phyloP scores from a whole-genome alignment of 2,113 vertebrate genomes.

The Cygnus buccinator region DNA sequence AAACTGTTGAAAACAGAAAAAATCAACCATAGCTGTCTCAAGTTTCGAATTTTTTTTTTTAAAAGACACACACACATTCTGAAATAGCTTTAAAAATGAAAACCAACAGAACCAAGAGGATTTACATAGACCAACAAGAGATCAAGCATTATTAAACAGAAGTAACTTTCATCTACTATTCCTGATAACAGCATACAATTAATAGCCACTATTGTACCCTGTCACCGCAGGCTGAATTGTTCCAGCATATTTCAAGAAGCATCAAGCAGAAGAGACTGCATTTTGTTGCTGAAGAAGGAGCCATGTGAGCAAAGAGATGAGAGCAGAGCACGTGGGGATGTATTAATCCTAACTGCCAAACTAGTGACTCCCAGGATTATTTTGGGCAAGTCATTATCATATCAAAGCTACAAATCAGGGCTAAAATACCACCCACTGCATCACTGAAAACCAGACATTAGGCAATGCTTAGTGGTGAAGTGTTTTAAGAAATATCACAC shows the following conservation, averaged over 20 bases:
- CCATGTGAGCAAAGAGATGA: not conserved
- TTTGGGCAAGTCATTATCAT: not conserved
- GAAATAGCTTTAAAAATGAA: conserved; percentile 14
- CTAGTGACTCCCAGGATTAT: not conserved
- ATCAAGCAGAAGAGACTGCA: not conserved
- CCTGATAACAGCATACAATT: not conserved
- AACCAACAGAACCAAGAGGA: not conserved
- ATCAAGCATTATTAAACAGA: not conserved
- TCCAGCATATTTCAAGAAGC: not conserved
- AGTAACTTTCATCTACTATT: not conserved
- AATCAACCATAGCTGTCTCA: not conserved
- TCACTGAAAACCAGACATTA: not conserved
- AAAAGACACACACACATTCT: not conserved
- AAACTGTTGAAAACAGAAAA: not conserved
- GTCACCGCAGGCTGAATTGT: not conserved
- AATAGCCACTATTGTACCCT: not conserved
- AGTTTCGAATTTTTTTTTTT: not conserved
- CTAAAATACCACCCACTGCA: conserved; percentile 6
- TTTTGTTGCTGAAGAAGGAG: conserved; percentile 9
- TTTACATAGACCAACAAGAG: conserved; percentile 7
- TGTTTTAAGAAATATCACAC: not conserved
- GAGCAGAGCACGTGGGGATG: not conserved
- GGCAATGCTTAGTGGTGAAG: not conserved
- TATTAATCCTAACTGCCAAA: conserved; percentile 12
- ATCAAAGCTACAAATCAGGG: conserved; percentile 18